A percentile compares a stretch with the other conserved stretches of the same genome.
phyloP scores from a whole-genome alignment of 1,140 invertebrate species.

The Platorchestia sp. region DNA sequence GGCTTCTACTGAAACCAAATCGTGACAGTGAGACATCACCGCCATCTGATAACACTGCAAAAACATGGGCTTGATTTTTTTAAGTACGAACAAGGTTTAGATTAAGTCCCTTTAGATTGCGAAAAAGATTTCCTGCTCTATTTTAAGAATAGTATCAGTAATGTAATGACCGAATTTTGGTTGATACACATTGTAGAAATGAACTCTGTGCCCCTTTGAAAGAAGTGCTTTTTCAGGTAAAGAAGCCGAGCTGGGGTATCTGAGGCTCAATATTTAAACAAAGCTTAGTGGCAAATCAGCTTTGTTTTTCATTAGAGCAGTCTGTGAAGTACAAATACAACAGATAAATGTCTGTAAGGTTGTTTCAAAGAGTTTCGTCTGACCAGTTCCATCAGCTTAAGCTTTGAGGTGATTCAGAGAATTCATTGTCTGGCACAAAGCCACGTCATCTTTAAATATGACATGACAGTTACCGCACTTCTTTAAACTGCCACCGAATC shows the following conservation, averaged over 20 bases:
- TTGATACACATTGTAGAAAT: not conserved
- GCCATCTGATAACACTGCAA: slow-evolving; percentile 20
- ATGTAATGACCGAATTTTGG: not conserved
- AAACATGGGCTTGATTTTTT: slow-evolving; percentile 1
- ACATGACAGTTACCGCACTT: too few relatives aligned
- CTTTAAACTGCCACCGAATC: too few relatives aligned
- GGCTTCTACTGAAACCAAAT: not conserved
- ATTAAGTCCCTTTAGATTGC: not conserved
- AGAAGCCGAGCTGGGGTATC: not conserved
- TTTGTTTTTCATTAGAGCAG: not conserved
- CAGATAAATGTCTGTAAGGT: too few relatives aligned
- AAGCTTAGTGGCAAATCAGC: not conserved
- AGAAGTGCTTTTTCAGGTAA: not conserved
- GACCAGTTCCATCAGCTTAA: too few relatives aligned
- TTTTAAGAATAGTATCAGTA: not conserved
- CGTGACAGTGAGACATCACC: not conserved
- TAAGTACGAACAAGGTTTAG: not conserved
- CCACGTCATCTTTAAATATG: too few relatives aligned
- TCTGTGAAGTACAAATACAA: not conserved
- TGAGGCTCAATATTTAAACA: not conserved
- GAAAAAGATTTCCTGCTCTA: not conserved
- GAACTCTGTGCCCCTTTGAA: not conserved
- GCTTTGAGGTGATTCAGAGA: too few relatives aligned
- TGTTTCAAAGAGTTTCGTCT: too few relatives aligned
- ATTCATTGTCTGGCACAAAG: too few relatives aligned